phyloP scores from a whole-genome alignment of 2,797 vertebrate genomes.

The Myotis myotis region DNA sequence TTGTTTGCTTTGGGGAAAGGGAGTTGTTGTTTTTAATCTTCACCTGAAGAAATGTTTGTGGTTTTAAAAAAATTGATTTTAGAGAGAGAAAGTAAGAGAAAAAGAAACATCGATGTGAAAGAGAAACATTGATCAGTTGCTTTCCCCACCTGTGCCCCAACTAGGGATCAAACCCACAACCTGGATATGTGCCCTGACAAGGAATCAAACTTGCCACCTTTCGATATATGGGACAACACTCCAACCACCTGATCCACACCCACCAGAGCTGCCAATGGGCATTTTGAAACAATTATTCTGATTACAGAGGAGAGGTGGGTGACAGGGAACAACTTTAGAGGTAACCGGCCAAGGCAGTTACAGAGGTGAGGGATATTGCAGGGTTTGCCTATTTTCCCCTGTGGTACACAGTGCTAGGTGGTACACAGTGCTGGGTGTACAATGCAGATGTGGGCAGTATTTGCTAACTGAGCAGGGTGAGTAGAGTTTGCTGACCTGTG shows the following conservation, averaged over 20 bases:
- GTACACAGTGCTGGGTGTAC: not conserved
- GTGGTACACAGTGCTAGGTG: not conserved
- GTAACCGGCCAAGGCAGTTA: not conserved
- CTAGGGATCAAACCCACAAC: too few species aligned
- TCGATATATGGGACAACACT: too few species aligned
- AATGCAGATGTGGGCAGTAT: not conserved
- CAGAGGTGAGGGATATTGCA: not conserved
- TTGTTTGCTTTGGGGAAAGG: not conserved
- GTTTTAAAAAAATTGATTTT: too few species aligned
- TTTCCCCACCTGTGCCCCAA: too few species aligned
- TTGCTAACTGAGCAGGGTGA: not conserved
- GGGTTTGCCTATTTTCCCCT: not conserved
- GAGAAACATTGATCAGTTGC: too few species aligned
- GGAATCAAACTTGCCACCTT: too few species aligned
- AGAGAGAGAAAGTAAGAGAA: too few species aligned
- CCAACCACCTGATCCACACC: not conserved
- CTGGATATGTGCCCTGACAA: too few species aligned
- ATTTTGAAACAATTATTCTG: not conserved
- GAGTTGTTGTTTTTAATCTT: not conserved
- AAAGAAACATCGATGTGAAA: too few species aligned
- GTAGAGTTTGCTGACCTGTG: not conserved
- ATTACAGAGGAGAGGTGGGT: not conserved
- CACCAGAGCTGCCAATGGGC: not conserved
- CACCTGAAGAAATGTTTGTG: not conserved
- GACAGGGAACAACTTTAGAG: not conserved